Base-by-base conservation (phyloP, 2,797 vertebrate genomes). In the Melanotaenia parkinsoni region DNA sequence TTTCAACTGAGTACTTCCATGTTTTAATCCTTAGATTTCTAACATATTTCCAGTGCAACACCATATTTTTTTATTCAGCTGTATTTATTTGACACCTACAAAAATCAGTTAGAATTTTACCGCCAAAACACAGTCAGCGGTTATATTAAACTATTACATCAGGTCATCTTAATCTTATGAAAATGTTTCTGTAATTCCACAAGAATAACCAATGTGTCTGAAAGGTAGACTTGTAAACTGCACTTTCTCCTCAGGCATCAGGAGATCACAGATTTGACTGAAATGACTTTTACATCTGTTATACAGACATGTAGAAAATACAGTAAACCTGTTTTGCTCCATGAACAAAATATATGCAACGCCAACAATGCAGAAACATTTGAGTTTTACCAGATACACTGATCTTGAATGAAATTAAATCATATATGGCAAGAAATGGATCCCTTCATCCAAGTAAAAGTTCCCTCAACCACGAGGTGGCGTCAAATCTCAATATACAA, bases 391-490 rank as follows among this genome's bases (percentile, higher is more conserved):
- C 18, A 45, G 16, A 45, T 5, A 14, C 18, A 45, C 43, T 20
- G 18, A 20, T 54, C n/a, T 51, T 51, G 11, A 16, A 14, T 26
- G 1, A 32, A 18, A n/a, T 13, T 8, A 50, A 57, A 60, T 62
- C 16, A 47, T 43, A 13, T 5, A 58, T 12, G 11, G 11, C 8
- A 40, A 8, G 8, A 14, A 26, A 35, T 22, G 28, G 12, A n/a
- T 10, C 8, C 14, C 10, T 70, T 12, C 47, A 59, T 30, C n/a
- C 8, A 50, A 26, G 11, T 28, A 1, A 40, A 7, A 33, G 45
- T 57, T 40, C 6, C 28, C 5, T 59, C 35, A 26, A 38, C 78
- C 79, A 77, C 59, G 22, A 84, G 81, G 56, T 68, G 78, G 74
- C 71, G 72, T 53, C 9, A 74, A 4, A 43, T 38, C 10, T 54